Base-by-base conservation (phyloP, 37 sponge, comb jelly and placozoan genomes). In the Oscarella lobularis region DNA sequence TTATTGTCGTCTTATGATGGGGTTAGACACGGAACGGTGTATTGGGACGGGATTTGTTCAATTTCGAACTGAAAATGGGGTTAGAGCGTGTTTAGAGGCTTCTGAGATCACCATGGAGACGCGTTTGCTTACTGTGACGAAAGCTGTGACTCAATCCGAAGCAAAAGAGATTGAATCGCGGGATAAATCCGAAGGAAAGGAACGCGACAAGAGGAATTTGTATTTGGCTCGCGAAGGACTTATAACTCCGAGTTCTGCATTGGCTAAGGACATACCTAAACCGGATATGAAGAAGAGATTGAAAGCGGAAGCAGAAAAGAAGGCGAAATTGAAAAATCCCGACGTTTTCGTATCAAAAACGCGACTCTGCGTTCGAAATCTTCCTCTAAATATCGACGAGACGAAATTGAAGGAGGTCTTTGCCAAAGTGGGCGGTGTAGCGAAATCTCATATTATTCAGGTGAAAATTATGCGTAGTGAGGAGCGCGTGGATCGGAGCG, bases 341-440 rank as follows among this genome's bases (percentile, higher is more conserved):
- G 20, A 48, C 60, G 9, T 48, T 48, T 27, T 48, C 60, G 60
- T 48, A 27, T 48, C 60, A 48, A 48, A 9, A 20, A 48, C 60
- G 20, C 9, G 60, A 48, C 60, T 76, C 66, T 41, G 77, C n/a
- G 30, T 76, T 5, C 41, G 77, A 6, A 76, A 76, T 66, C 41
- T 76, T 2, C 71, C 77, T 6, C 77, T 76, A 2, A 41, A 37
- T 3, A 40, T 67, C 55, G 31, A 48, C 3, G 77, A 76, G 66
- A 76, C 35, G 2, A 37, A 76, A 29, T 40, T 76, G 77, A 76
- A 67, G 55, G 77, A 2, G 2, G n/a, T 76, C 29, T 67, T 5
- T 76, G 69, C 77, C 14, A 76, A 67, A 35, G n/a, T 6, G 35
- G 77, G 77, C 20, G 5, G 5, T 67, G 27, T 3, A 2, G 55